Conservation (phyloP, 1,140 invertebrate genomes). For the Stratiolaelaps scimitus region DNA sequence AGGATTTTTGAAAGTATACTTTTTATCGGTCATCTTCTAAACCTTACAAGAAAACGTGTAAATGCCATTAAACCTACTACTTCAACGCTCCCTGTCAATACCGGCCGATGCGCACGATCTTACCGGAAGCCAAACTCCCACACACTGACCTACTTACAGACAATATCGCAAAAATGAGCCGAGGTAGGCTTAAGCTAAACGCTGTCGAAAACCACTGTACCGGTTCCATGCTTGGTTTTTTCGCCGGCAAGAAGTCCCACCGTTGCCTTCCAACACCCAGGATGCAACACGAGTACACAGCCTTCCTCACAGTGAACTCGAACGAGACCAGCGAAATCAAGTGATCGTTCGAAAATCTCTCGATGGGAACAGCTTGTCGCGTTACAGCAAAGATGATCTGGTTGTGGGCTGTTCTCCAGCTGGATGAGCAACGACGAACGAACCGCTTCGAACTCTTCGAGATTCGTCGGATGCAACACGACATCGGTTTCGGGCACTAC, state of each 20-base stretch:
- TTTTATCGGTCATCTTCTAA: no score
- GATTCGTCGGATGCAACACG: not conserved
- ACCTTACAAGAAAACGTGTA: no score
- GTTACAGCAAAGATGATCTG: not conserved
- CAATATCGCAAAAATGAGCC: no score
- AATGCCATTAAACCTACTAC: no score
- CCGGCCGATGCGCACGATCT: no score
- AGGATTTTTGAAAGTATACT: no score
- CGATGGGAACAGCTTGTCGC: not conserved
- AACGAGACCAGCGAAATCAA: not conserved
- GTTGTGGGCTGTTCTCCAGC: not conserved
- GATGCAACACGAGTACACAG: not conserved
- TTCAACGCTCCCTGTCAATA: no score
- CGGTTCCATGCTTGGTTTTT: not conserved
- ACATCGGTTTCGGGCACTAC: not conserved
- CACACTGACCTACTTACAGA: no score
- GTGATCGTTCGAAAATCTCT: not conserved
- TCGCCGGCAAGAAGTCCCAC: not conserved
- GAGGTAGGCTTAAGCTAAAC: no score
- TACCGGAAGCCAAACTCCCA: no score
- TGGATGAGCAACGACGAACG: not conserved
- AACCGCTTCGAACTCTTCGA: not conserved
- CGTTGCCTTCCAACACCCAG: not conserved
- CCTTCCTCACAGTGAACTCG: not conserved
- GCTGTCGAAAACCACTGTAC: no score